phyloP scores from a whole-genome alignment of 2,797 vertebrate species.

The Setipinna tenuifilis region DNA sequence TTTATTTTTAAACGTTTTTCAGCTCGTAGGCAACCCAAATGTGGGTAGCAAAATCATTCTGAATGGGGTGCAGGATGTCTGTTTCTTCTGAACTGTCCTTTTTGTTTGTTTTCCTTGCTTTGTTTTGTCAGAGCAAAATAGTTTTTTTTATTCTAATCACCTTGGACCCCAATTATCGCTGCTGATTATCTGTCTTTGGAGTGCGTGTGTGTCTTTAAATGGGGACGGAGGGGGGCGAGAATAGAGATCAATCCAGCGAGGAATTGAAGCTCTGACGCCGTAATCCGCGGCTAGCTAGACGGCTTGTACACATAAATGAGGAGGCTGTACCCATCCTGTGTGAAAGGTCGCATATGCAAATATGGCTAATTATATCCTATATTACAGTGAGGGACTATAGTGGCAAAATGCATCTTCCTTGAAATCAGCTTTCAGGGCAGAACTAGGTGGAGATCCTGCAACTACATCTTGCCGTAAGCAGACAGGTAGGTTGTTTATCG shows the following conservation, averaged over 20 bases:
- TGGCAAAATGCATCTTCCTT: background rate
- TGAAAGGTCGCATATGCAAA: background rate
- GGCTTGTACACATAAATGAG: background rate
- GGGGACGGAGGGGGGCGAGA: background rate
- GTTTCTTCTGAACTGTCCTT: too few species aligned
- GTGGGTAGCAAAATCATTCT: too few species aligned
- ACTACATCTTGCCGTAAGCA: background rate
- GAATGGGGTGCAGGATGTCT: too few species aligned
- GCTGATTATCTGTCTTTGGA: background rate
- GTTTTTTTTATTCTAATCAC: too few species aligned
- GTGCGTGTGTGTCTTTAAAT: background rate
- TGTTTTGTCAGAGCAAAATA: too few species aligned
- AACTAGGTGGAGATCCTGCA: background rate
- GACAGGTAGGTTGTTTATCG: slow-evolving; percentile 12
- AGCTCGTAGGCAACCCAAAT: too few species aligned
- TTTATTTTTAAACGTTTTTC: too few species aligned
- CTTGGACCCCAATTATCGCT: too few species aligned
- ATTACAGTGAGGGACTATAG: background rate
- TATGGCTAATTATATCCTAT: background rate
- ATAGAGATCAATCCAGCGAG: background rate
- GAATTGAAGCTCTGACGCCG: background rate
- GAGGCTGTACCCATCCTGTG: background rate
- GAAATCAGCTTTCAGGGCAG: background rate
- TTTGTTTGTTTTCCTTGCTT: too few species aligned
- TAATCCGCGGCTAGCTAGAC: background rate